Evolutionary conservation across 92 coral and sea anemone species (phyloP).

Genomic region (Pocillopora grandis): DNA sequence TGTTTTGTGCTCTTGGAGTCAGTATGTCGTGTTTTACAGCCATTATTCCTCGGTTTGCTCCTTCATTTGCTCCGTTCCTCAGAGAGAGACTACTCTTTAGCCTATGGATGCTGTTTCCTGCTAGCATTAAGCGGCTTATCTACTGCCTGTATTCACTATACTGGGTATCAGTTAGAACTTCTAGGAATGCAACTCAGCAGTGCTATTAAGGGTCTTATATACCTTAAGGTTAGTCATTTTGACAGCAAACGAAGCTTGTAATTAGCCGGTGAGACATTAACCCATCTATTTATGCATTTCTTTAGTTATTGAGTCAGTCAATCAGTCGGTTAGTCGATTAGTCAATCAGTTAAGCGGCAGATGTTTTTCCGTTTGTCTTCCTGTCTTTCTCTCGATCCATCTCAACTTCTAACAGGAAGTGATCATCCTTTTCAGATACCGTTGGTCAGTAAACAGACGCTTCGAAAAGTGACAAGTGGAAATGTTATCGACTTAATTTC

Average conservation of each 20-base stretch:
- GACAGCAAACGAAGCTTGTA: no score
- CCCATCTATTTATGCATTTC: no score
- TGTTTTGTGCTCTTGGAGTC: not conserved
- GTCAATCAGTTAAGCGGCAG: no score
- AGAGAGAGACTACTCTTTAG: not conserved
- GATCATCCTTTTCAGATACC: constrained; percentile 19
- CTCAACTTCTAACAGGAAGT: not conserved
- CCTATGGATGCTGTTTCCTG: not conserved
- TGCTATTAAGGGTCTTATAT: not conserved
- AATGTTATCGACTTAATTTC: constrained; percentile 29
- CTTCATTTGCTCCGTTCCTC: not conserved
- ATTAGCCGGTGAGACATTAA: no score
- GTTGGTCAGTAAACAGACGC: constrained; percentile 26
- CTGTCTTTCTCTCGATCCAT: no score
- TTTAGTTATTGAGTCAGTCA: no score
- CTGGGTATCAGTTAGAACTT: not conserved
- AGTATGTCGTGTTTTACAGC: not conserved
- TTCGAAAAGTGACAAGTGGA: constrained; percentile 26
- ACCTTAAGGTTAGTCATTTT: not conserved
- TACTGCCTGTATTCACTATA: not conserved
- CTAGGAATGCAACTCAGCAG: not conserved
- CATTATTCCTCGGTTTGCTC: not conserved
- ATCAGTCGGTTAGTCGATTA: no score
- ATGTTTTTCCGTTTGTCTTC: no score
- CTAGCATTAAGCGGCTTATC: not conserved